A percentile compares a stretch with the other conserved stretches of the same genome.
Evolutionary conservation across 2,888 invertebrate genomes (phyloP).

Genomic region (Sussaba pulchella): DNA sequence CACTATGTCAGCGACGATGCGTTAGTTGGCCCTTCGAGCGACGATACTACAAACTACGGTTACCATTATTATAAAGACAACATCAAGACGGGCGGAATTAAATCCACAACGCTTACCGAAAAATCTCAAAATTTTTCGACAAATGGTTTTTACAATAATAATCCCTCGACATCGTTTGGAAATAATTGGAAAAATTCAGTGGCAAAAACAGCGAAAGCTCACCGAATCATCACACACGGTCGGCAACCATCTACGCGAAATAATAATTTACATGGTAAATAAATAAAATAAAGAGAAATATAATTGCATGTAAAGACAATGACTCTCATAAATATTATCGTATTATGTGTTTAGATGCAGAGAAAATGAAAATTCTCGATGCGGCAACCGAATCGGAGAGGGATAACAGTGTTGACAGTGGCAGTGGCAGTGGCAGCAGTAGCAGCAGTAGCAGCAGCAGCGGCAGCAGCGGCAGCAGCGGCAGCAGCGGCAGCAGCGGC

Average conservation of each 20-base stretch:
- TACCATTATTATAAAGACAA: background rate
- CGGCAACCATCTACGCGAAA: no score
- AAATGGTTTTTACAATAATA: conserved; percentile 37
- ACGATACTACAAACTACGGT: background rate
- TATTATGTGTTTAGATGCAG: no score
- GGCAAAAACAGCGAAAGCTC: no score
- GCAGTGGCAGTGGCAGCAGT: background rate
- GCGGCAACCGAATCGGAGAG: conserved; percentile 34
- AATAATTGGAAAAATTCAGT: background rate
- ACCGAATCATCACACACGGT: no score
- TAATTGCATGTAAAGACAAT: no score
- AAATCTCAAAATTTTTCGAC: conserved; percentile 1
- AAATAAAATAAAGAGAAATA: no score
- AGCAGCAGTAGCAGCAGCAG: background rate
- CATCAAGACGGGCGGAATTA: background rate
- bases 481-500: background rate
- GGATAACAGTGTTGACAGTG: background rate
- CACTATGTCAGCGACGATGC: background rate
- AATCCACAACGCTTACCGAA: background rate
- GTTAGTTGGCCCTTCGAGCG: background rate
- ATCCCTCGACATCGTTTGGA: background rate
- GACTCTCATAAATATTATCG: no score
- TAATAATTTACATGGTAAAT: no score
- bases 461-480: conserved; percentile 12
- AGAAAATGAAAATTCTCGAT: background rate